Percentiles rank a stretch among this genome's conserved stretches.
phyloP scores from a whole-genome alignment of 2,113 vertebrate species.

The Acanthochromis polyacanthus region DNA sequence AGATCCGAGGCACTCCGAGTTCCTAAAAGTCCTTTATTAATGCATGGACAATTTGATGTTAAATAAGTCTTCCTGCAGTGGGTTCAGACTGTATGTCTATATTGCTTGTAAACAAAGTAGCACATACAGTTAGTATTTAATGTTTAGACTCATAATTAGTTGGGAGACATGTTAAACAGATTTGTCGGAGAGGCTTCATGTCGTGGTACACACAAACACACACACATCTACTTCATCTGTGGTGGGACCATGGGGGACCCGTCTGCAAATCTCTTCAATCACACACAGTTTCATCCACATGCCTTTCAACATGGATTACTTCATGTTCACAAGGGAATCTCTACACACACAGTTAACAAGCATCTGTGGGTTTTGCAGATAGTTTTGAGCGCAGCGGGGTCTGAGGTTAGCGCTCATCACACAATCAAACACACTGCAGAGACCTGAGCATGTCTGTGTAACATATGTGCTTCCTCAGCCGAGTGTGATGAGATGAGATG shows the following conservation, averaged over 20 bases:
- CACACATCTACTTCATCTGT: conserved; percentile 49
- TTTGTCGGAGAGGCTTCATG: conserved; percentile 35
- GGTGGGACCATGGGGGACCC: conserved; percentile 21
- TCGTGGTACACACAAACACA: conserved; percentile 24
- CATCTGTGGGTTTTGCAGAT: conserved; percentile 27
- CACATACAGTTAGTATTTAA: background rate
- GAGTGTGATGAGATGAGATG: background rate
- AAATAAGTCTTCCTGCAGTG: no score
- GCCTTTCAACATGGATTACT: conserved; percentile 60
- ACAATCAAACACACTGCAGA: conserved; percentile 20
- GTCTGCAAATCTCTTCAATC: conserved; percentile 45
- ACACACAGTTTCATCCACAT: conserved; percentile 64
- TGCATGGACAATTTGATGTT: no score
- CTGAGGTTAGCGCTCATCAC: conserved; percentile 28
- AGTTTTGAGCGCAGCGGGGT: background rate
- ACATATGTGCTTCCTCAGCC: background rate
- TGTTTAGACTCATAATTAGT: conserved; percentile 18
- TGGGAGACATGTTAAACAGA: conserved; percentile 31
- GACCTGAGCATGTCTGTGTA: conserved; percentile 20
- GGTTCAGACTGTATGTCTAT: background rate
- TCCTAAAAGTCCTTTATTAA: no score
- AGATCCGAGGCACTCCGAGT: no score
- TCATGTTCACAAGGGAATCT: conserved; percentile 43
- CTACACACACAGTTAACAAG: background rate
- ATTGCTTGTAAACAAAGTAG: conserved; percentile 3